Evolutionary conservation across 2,888 invertebrate genomes (phyloP), one percentile per base, ranked within the genome.

Genomic region (Hyposoter didymator): DNA sequence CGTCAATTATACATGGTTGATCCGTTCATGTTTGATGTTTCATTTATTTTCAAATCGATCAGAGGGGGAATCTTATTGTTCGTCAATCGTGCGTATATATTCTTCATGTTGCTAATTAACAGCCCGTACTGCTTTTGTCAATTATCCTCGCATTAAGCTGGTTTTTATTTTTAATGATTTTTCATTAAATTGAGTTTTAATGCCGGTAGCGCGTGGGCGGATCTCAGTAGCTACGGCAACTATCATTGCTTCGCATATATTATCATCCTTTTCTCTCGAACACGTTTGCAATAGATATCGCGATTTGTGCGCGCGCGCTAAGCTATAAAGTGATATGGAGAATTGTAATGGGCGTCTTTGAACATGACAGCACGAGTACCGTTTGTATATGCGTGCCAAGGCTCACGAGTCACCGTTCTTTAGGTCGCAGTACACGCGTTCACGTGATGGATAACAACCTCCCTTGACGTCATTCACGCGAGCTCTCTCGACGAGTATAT

Each of bases 401-500:
- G 87, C 87, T 84, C 86, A 85, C 86, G 76, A 78, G 86, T 87
- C 83, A 74, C 8, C 39, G 49, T 72, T 64, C 49, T 52, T 49
- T 52, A 62, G 82, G 72, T 78, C 79, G 75, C 19, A 22, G 67
- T 43, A 72, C 59, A 55, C 67, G 35, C 81, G 59, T 82, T 82
- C 86, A 79, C 82, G 86, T 87, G 86, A 86, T 86, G 81, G 87
- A 85, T 87, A 84, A 81, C 87, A 75, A 84, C 84, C 82, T 45
- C 73, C 82, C 76, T 72, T 86, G 84, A 87, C 87, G 87, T 87
- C 84, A 87, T 84, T 84, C 86, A 87, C 87, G 45, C 14, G 39
- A 43, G 62, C 55, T 73, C 75, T 67, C 72, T 35, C 49, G 69
- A 66, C 43, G 69, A 52, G 78, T 67, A 49, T 14, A 28, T 32